Evolutionary conservation across 2,888 invertebrate genomes (phyloP), one percentile per base, ranked within the genome.

Genomic region (Lepidonotus clava): DNA sequence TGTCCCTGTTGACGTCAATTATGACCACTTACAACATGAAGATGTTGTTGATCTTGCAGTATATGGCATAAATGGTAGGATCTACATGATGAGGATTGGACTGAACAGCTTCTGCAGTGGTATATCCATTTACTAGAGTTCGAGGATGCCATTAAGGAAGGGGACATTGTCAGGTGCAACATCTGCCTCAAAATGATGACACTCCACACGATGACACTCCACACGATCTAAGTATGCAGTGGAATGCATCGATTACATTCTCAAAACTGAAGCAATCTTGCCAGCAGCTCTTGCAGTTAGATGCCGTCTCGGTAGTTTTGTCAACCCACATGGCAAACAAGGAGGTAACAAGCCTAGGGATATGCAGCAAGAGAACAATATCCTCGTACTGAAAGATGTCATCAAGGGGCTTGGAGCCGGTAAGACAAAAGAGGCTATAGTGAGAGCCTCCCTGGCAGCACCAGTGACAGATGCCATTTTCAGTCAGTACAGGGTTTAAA

Each of bases 341-440:
- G 61, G 61, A 4, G 28, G 28, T 11, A 83, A 83, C 51, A 83
- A 83, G 51, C 46, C 83, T 2, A n/a, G 24, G 2, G 83, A 83
- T 28, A 41, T 83, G 41, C 83, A 83, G 8, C 83, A 83, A 32
- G 76, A 76, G n/a, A 83, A 83, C 21, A 8, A 41, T 41, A 83
- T 83, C 18, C 14, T 83, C 1, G 46, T 11, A 1, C 51, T 83
- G 32, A 83, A 83, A 46, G 83, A 83, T 51, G 51, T 83, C 24
- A 41, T 46, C 14, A 83, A 83, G 41, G 83, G 83, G 8, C 46
- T 83, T 14, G 83, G 83, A 46, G 83, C 83, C 0, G 83, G 83
- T 1, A 83, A 83, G 32, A 24, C 51, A 1, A n/a, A 83, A 21
- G 24, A 83, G 4, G 46, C 83, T 1, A n/a, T 83, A 0, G 32